These are phyloP conservation scores for Lordiphosa mommai DNA, from an alignment of 1,140 invertebrate genomes.

Conservation along the genomic window DNA sequence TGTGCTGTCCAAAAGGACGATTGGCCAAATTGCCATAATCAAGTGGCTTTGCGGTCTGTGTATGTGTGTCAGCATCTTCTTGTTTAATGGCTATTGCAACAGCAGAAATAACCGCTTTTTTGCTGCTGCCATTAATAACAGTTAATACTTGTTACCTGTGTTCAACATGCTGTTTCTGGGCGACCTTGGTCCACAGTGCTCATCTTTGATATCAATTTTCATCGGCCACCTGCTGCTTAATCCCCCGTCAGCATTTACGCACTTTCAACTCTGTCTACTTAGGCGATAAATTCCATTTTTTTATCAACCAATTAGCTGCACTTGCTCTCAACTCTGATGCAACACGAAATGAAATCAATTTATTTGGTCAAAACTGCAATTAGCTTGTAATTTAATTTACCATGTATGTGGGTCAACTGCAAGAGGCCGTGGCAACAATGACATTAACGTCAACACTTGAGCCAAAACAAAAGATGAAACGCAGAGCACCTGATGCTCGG, in stretches of 20 bases:
- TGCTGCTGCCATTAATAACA: conserved; percentile 48
- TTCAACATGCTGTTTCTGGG: conserved; percentile 40
- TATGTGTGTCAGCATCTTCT: conserved; percentile 34
- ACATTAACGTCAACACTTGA: conserved; percentile 65
- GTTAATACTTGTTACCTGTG: conserved; percentile 40
- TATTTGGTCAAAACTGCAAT: conserved; percentile 41
- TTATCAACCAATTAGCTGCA: conserved; percentile 38
- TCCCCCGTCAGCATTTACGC: conserved; percentile 18
- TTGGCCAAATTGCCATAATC: conserved; percentile 28
- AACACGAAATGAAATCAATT: conserved; percentile 57
- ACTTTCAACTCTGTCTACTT: conserved; percentile 39
- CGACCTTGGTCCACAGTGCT: conserved; percentile 32
- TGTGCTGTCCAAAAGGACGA: conserved; percentile 42
- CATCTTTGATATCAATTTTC: conserved; percentile 19
- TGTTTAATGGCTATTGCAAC: conserved; percentile 55
- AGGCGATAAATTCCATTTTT: conserved; percentile 54
- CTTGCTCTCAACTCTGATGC: conserved; percentile 55
- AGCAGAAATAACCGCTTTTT: conserved; percentile 12
- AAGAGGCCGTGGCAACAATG: conserved; percentile 56
- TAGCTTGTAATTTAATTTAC: conserved; percentile 60
- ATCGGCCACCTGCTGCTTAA: conserved; percentile 49
- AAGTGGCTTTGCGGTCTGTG: conserved; percentile 13
- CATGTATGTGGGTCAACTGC: conserved; percentile 61
- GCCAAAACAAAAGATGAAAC: conserved; percentile 14
- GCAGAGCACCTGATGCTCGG: conserved; percentile 10